These are phyloP conservation scores for Gorilla gorilla DNA, from an alignment of 2,113 vertebrate genomes.

Conservation along the genomic window DNA sequence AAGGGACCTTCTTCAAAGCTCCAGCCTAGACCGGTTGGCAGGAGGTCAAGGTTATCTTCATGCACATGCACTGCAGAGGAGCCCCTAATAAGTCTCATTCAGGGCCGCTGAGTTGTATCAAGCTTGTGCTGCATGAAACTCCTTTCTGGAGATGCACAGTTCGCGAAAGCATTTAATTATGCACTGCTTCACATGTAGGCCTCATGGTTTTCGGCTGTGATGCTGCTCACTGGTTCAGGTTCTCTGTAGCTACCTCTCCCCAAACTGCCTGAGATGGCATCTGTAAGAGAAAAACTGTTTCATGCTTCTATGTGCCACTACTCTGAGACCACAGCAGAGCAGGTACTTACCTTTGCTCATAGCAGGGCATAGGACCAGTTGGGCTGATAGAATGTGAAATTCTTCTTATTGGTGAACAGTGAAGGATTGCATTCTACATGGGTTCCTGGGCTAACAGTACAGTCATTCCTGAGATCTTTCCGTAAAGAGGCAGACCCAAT, in stretches of 20 bases:
- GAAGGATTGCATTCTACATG: background rate
- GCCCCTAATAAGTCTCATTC: background rate
- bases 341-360: background rate
- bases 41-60: background rate
- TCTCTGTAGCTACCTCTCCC: background rate
- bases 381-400: background rate
- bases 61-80: background rate
- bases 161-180: background rate
- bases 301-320: background rate
- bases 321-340: background rate
- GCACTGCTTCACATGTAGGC: background rate
- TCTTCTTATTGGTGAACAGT: background rate
- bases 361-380: background rate
- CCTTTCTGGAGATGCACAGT: background rate
- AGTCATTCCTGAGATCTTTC: background rate
- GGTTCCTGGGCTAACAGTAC: background rate
- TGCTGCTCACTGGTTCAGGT: background rate
- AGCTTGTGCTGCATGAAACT: background rate
- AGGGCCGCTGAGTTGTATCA: background rate
- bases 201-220: background rate
- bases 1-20: background rate
- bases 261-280: background rate
- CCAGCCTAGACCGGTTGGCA: background rate
- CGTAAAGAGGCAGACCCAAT: background rate
- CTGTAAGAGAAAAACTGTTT: background rate